Evolutionary conservation across 2,113 vertebrate genomes (phyloP).

Genomic region (Myrmecophaga tridactyla): DNA sequence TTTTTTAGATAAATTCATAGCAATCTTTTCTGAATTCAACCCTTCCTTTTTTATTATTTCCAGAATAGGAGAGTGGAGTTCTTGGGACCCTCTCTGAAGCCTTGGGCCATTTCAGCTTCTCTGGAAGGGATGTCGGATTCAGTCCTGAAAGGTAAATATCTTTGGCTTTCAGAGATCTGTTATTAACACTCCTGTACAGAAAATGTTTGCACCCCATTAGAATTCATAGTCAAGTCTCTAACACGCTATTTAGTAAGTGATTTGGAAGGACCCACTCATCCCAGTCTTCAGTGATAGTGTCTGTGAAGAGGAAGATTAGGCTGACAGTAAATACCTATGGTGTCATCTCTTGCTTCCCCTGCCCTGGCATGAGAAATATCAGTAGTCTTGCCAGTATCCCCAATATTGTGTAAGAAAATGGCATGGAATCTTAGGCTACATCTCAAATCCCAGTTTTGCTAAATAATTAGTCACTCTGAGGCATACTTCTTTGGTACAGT

Average conservation of each 20-base stretch:
- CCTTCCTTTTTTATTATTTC: background rate
- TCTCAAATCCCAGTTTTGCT: background rate
- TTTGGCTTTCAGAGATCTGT: background rate
- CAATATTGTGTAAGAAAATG: background rate
- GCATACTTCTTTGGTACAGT: background rate
- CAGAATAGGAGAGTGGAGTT: conserved; percentile 80
- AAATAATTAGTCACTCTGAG: background rate
- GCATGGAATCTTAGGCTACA: background rate
- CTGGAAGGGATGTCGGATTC: conserved; percentile 75
- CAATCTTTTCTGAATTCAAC: background rate
- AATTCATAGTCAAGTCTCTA: background rate
- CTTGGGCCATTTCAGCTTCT: conserved; percentile 80
- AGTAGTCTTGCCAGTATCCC: background rate
- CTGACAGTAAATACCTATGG: background rate
- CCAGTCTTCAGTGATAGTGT: background rate
- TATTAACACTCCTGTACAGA: background rate
- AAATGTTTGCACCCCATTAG: background rate
- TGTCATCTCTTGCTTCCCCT: too few relatives aligned
- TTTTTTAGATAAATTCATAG: background rate
- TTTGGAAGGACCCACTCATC: background rate
- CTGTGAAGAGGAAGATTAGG: background rate
- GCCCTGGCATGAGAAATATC: background rate
- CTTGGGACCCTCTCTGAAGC: conserved; percentile 80
- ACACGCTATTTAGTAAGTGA: background rate
- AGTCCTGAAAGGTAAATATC: conserved; percentile 80